phyloP scores from a whole-genome alignment of 2,797 vertebrate genomes.

The Hoplostethus atlanticus region DNA sequence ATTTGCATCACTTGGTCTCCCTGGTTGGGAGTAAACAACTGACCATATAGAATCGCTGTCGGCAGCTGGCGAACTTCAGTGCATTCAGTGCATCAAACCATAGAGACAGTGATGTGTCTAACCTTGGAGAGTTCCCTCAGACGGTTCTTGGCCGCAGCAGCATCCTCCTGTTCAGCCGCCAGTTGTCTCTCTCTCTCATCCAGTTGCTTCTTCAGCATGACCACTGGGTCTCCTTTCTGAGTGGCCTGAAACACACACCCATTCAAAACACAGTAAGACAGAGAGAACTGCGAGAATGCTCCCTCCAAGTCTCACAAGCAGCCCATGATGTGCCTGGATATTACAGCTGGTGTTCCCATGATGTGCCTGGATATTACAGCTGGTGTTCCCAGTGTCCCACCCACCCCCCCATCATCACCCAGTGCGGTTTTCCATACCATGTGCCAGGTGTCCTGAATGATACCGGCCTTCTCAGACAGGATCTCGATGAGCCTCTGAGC shows the following conservation, averaged over 20 bases:
- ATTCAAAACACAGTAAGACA: not conserved
- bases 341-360: not conserved
- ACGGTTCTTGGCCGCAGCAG: conserved; percentile 86
- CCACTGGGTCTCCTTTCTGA: conserved; percentile 93
- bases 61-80: not conserved
- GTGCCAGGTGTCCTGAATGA: conserved; percentile 93
- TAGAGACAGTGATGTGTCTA: conserved; percentile 19
- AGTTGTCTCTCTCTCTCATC: conserved; percentile 95
- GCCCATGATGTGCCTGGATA: not conserved
- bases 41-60: not conserved
- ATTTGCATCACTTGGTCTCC: not conserved
- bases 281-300: not conserved
- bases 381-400: not conserved
- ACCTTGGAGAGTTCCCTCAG: conserved; percentile 93
- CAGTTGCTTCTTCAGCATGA: conserved; percentile 91
- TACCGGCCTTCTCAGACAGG: conserved; percentile 90
- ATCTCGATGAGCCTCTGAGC: conserved; percentile 94
- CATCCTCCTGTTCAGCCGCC: conserved; percentile 89
- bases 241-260: conserved; percentile 84
- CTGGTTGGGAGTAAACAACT: not conserved
- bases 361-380: not conserved
- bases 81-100: no score
- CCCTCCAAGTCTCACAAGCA: not conserved
- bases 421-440: conserved; percentile 81
- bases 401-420: not conserved